A percentile compares a stretch with the other conserved stretches of the same genome.
phyloP scores from a whole-genome alignment of 2,888 invertebrate genomes.

The Eupithecia pulchellata region DNA sequence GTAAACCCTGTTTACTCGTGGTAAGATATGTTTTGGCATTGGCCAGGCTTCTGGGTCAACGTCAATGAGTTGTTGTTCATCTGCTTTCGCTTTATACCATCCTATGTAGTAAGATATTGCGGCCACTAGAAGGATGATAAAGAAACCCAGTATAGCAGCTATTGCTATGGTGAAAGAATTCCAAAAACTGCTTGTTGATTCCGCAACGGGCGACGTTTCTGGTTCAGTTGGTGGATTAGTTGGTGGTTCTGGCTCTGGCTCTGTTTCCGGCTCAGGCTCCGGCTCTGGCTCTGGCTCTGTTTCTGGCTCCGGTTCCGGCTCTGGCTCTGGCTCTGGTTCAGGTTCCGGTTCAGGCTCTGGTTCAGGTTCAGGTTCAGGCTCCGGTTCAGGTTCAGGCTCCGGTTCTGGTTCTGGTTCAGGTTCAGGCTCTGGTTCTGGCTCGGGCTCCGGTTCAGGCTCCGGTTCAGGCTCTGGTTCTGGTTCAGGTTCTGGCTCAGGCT shows the following conservation, averaged over 20 bases:
- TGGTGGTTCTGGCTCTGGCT: background rate
- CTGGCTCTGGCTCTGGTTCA: background rate
- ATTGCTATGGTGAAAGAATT: slow-evolving; percentile 55
- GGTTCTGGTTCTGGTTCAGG: background rate
- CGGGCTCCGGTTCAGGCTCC: background rate
- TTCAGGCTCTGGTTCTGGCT: background rate
- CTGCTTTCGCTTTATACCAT: slow-evolving; percentile 39
- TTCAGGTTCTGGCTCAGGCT: background rate
- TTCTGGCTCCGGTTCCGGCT: slow-evolving; percentile 6
- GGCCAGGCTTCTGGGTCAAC: slow-evolving; percentile 50
- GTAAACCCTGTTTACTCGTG: slow-evolving; percentile 52
- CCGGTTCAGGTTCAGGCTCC: background rate
- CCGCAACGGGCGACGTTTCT: slow-evolving; percentile 12
- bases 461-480: background rate
- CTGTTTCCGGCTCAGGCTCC: background rate
- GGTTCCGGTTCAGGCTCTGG: slow-evolving; percentile 8
- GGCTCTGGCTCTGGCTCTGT: slow-evolving; percentile 6
- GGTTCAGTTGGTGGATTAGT: slow-evolving; percentile 12
- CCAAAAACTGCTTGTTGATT: slow-evolving; percentile 50
- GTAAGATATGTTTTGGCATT: slow-evolving; percentile 44
- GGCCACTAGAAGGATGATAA: slow-evolving; percentile 47
- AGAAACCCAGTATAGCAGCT: slow-evolving; percentile 46
- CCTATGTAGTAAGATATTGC: slow-evolving; percentile 54
- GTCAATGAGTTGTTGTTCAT: slow-evolving; percentile 35
- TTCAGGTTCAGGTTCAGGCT: background rate